Evolutionary conservation across 2,888 invertebrate species (phyloP).

Genomic region (Timandra comae): DNA sequence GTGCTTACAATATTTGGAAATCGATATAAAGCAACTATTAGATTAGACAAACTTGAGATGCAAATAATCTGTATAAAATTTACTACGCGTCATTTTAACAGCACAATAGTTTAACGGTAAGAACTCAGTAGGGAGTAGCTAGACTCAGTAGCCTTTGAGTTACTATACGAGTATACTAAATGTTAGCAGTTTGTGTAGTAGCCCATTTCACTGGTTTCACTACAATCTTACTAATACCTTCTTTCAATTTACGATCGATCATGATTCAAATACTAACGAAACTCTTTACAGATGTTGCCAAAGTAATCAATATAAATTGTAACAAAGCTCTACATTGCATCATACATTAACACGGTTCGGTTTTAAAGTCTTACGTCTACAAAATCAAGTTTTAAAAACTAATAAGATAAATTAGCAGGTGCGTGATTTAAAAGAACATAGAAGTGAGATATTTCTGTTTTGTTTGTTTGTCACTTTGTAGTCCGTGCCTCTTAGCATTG

Average conservation of each 20-base stretch:
- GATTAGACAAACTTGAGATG: too few relatives aligned
- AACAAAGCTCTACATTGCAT: constrained; percentile 24
- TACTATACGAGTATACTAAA: too few relatives aligned
- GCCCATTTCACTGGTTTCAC: constrained; percentile 28
- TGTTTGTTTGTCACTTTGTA: constrained; percentile 34
- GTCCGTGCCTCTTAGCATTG: constrained; percentile 68
- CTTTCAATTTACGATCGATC: constrained; percentile 33
- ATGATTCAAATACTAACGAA: constrained; percentile 26
- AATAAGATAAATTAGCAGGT: background rate
- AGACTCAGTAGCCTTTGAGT: too few relatives aligned
- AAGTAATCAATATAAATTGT: constrained; percentile 34
- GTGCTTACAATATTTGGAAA: too few relatives aligned
- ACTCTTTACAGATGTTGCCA: constrained; percentile 30
- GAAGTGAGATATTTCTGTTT: constrained; percentile 1
- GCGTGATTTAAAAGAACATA: too few relatives aligned
- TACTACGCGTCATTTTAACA: too few relatives aligned
- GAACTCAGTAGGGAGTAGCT: too few relatives aligned
- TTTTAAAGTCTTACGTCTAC: constrained; percentile 13
- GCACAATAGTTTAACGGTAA: too few relatives aligned
- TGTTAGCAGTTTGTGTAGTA: constrained; percentile 22
- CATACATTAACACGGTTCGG: constrained; percentile 15
- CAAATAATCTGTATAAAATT: too few relatives aligned
- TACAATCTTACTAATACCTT: constrained; percentile 31
- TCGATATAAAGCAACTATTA: too few relatives aligned
- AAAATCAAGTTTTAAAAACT: constrained; percentile 13